These are phyloP conservation scores for Tromatobia lineatoria DNA, from an alignment of 2,888 invertebrate genomes.

Conservation along the genomic window DNA sequence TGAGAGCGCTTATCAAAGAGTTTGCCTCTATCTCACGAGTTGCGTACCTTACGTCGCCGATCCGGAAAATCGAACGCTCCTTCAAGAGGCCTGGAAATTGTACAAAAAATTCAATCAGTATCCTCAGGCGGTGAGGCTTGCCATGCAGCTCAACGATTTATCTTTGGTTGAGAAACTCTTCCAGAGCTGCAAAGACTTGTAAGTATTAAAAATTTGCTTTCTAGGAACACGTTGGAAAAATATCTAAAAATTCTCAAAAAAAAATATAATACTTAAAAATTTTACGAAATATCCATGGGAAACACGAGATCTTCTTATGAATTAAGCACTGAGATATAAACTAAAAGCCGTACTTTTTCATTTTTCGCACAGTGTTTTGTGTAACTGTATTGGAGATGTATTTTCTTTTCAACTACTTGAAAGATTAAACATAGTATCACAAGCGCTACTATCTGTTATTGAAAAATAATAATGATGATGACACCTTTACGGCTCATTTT, in stretches of 20 bases:
- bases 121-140: conserved; percentile 95
- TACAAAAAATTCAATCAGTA: conserved; percentile 95
- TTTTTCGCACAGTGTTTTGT: not conserved
- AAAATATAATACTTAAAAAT: too few relatives aligned
- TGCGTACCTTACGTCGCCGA: conserved; percentile 99
- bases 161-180: conserved; percentile 94
- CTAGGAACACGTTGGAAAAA: not conserved
- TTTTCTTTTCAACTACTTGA: too few relatives aligned
- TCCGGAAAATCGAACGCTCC: conserved; percentile 94
- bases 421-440: too few relatives aligned
- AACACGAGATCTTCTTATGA: too few relatives aligned
- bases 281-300: not conserved
- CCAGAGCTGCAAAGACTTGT: conserved; percentile 93
- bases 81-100: conserved; percentile 93
- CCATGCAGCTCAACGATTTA: conserved; percentile 95
- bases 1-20: conserved; percentile 94
- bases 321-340: too few relatives aligned
- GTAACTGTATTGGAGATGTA: too few relatives aligned
- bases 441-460: too few relatives aligned
- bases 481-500: too few relatives aligned
- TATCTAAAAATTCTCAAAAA: not conserved
- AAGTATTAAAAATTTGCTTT: conserved; percentile 83
- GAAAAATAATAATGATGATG: too few relatives aligned
- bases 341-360: not conserved
- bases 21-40: conserved; percentile 96